These are phyloP conservation scores for Erebia epiphron DNA, from an alignment of 2,888 invertebrate species.

Conservation along the genomic window DNA sequence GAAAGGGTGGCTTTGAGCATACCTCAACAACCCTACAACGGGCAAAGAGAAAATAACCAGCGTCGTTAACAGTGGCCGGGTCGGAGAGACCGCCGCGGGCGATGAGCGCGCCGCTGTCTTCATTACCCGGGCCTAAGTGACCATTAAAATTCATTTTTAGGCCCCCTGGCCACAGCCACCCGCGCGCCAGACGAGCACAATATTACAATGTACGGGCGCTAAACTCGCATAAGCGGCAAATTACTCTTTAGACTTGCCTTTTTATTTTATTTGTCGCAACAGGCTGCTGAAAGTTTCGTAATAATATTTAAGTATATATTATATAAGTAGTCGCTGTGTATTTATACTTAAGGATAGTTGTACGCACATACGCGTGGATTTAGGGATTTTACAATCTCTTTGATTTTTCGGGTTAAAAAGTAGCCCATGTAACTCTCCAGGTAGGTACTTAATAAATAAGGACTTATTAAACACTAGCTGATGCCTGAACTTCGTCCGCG, in stretches of 20 bases:
- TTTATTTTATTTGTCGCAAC: not conserved
- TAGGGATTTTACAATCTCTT: too few relatives aligned
- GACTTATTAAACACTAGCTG: too few relatives aligned
- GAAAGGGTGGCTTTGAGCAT: constrained; percentile 36
- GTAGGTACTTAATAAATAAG: too few relatives aligned
- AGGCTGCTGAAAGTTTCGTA: too few relatives aligned
- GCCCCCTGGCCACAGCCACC: constrained; percentile 42
- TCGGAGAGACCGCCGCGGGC: constrained; percentile 39
- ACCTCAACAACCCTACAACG: constrained; percentile 31
- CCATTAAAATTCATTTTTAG: constrained; percentile 77
- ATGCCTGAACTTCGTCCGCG: too few relatives aligned
- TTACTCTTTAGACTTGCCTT: not conserved
- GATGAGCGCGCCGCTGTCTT: constrained; percentile 54
- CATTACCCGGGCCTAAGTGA: constrained; percentile 67
- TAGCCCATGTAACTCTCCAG: too few relatives aligned
- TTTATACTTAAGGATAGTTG: too few relatives aligned
- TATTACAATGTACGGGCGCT: not conserved
- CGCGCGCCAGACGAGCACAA: constrained; percentile 12
- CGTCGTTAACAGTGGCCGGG: constrained; percentile 34
- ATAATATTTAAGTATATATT: too few relatives aligned
- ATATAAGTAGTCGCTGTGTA: too few relatives aligned
- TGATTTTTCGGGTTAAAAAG: too few relatives aligned
- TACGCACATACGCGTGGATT: too few relatives aligned
- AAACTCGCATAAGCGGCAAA: not conserved
- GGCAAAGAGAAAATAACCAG: constrained; percentile 37